These are phyloP conservation scores for Danionella cerebrum DNA, from an alignment of 2,113 vertebrate genomes.

Conservation along the genomic window DNA sequence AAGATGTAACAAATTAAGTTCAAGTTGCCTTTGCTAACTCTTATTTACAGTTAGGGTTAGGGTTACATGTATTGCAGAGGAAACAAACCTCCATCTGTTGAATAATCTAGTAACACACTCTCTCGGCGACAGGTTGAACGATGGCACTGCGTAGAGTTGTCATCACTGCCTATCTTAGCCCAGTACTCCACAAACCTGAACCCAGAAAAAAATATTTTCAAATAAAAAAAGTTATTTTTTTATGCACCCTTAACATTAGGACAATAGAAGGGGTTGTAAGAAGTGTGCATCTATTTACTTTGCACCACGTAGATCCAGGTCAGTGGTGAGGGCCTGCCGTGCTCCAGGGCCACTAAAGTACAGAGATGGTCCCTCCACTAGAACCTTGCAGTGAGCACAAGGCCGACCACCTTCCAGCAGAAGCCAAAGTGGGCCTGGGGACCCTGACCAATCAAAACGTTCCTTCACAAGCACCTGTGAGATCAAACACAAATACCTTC, in stretches of 20 bases:
- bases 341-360: slow-evolving; percentile 87
- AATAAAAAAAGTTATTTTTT: no score
- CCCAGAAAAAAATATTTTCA: not conserved
- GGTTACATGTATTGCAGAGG: no score
- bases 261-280: no score
- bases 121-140: slow-evolving; percentile 91
- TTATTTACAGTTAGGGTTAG: no score
- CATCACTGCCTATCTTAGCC: slow-evolving; percentile 94
- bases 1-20: no score
- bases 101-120: slow-evolving; percentile 90
- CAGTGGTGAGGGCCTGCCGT: slow-evolving; percentile 85
- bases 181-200: slow-evolving; percentile 94
- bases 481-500: no score
- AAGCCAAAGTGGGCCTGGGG: slow-evolving; percentile 86
- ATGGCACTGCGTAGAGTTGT: slow-evolving; percentile 91
- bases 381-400: slow-evolving; percentile 86
- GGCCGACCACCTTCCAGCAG: slow-evolving; percentile 85
- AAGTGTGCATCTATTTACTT: slow-evolving; percentile 77
- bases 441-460: slow-evolving; percentile 90
- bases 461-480: slow-evolving; percentile 89
- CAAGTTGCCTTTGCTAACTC: no score
- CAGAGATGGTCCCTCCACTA: slow-evolving; percentile 86
- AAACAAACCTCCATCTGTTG: slow-evolving; percentile 80
- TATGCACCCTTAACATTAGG: no score
- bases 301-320: slow-evolving; percentile 89